Base-by-base conservation (phyloP, 1,140 invertebrate genomes). In the Manduca sexta region DNA sequence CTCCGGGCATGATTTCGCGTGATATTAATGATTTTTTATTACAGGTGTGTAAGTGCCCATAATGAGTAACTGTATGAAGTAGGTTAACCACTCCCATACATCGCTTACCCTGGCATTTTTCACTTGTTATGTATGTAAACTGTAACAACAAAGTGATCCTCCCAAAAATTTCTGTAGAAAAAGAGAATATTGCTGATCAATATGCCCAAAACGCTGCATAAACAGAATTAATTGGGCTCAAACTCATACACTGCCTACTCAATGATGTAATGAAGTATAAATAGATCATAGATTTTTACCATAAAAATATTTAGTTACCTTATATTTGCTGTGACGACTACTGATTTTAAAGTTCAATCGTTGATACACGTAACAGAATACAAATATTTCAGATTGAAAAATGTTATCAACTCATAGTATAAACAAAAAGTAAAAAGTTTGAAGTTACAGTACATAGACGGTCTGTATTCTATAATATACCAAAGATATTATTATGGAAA, bases 41-140 rank as follows among this genome's bases (percentile, higher is more conserved):
- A 8, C 21, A 26, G 21, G 8, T 26, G 21, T 26, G 21, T 26
- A 5, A 26, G 21, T 26, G 21, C 21, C 21, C 21, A 26, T 26
- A 26, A 26, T 26, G 21, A 26, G 21, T 26, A 26, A 13, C 15
- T 34, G 18, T 17, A 17, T 33, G 30, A 47, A 48, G 54, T 58
- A 62, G 54, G 46, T 60, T 59, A 64, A 61, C 70, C 74, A 80
- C 73, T 80, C 76, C 76, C 71, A 69, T 49, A 61, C 58, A 61
- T 63, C 68, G 52, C 80, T 84, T 84, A 84, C 80, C 80, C 80
- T 67, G 80, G 80, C 80, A 84, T 83, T 77, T 76, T 84, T 55
- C 46, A 54, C 54, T 49, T 57, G 54, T 49, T 58, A 61, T 49
- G 49, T 38, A 60, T 30, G 43, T 45, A 58, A 45, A 45, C 39